phyloP scores from a whole-genome alignment of 35 echinoderm and acorn worm species.

The Stichopus chloronotus region DNA sequence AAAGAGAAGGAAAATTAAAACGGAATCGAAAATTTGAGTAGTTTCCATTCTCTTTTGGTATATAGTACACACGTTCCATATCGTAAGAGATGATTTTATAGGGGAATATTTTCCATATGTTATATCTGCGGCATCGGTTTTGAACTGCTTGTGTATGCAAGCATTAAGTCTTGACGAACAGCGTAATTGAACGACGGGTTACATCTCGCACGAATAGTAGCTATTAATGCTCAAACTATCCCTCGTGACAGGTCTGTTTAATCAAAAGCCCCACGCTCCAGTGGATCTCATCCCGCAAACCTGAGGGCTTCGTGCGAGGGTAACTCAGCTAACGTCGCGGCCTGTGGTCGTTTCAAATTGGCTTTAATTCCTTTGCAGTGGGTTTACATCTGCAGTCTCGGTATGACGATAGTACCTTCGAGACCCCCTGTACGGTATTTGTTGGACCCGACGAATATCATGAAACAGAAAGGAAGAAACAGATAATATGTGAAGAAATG shows the following conservation, averaged over 20 bases:
- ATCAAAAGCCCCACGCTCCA: slow-evolving; percentile 36
- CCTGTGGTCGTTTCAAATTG: too few species aligned
- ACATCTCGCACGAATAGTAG: slow-evolving; percentile 33
- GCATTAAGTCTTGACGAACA: slow-evolving; percentile 41
- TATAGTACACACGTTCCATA: background rate
- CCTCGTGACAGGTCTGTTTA: slow-evolving; percentile 53
- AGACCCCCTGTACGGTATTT: too few species aligned
- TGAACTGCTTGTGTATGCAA: slow-evolving; percentile 38
- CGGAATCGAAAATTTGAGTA: background rate
- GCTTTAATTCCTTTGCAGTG: too few species aligned
- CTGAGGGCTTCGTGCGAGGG: slow-evolving; percentile 30
- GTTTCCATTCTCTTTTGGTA: background rate
- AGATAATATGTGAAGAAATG: too few species aligned
- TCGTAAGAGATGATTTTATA: slow-evolving; percentile 24
- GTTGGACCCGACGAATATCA: too few species aligned
- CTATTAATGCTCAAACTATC: slow-evolving; percentile 45
- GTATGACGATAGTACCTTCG: too few species aligned
- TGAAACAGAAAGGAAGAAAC: too few species aligned
- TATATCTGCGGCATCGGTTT: background rate
- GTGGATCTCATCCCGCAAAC: slow-evolving; percentile 29
- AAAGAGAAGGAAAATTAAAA: too few species aligned
- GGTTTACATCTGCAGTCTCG: too few species aligned
- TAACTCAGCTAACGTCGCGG: background rate
- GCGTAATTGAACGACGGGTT: slow-evolving; percentile 44
- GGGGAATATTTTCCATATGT: slow-evolving; percentile 28